Conservation (phyloP, 2,113 vertebrate species). For the Callaeas wilsoni region DNA sequence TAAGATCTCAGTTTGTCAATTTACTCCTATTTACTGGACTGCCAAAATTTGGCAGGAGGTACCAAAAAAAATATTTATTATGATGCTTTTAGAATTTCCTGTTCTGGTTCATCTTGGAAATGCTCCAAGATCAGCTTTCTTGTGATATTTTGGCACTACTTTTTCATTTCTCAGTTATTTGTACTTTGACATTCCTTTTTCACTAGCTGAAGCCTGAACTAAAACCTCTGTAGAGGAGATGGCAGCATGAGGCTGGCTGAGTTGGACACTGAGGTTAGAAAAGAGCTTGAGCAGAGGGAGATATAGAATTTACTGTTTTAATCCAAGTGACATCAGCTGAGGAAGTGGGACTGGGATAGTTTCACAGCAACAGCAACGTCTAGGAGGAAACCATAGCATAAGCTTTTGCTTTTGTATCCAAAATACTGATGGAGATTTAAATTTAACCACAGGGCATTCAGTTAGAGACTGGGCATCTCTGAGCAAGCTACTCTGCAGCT, state of each 20-base stretch:
- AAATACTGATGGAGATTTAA: background rate
- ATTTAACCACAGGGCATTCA: accelerated
- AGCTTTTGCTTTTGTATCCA: background rate
- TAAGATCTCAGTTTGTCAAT: background rate
- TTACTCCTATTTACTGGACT: background rate
- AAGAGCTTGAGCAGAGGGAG: background rate
- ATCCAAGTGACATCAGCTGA: background rate
- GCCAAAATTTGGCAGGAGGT: background rate
- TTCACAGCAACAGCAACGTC: background rate
- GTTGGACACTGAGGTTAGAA: background rate
- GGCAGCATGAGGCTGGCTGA: background rate
- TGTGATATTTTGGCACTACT: background rate
- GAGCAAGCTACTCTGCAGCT: background rate
- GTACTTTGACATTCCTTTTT: background rate
- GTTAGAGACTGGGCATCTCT: background rate
- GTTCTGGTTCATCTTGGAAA: background rate
- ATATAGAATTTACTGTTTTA: background rate
- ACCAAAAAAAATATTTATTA: background rate
- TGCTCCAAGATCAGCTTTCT: background rate
- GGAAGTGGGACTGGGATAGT: background rate
- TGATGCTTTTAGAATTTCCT: constrained; percentile 4
- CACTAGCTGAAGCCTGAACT: background rate
- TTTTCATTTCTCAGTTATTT: background rate
- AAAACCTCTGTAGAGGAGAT: background rate
- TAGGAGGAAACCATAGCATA: background rate